Evolutionary conservation across 2,113 vertebrate genomes (phyloP).

Genomic region (Hassar affinis): DNA sequence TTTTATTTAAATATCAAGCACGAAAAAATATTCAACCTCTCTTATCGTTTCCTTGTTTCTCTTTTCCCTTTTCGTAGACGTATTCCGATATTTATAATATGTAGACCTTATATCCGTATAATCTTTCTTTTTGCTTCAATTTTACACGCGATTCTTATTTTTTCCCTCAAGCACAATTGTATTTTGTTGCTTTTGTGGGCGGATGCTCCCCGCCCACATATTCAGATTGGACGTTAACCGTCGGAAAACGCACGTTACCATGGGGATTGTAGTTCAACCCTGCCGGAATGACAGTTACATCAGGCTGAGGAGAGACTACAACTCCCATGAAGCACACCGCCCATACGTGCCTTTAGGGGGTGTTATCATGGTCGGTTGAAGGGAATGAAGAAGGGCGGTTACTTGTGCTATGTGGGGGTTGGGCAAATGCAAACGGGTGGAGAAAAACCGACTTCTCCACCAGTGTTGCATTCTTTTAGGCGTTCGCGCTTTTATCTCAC

Average conservation of each 20-base stretch:
- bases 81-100: neutral
- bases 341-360: neutral
- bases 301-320: slow-evolving; percentile 58
- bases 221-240: slow-evolving; percentile 74
- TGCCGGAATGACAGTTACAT: slow-evolving; percentile 26
- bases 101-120: neutral
- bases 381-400: slow-evolving; percentile 68
- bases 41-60: slow-evolving; percentile 55
- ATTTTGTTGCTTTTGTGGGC: slow-evolving; percentile 76
- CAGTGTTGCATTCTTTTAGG: slow-evolving; percentile 3
- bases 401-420: slow-evolving; percentile 69
- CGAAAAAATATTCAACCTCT: slow-evolving; percentile 64
- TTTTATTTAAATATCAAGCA: slow-evolving; percentile 77
- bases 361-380: slow-evolving; percentile 71
- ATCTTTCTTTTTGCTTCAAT: neutral
- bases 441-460: slow-evolving; percentile 49
- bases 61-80: slow-evolving; percentile 8
- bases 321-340: slow-evolving; percentile 60
- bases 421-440: slow-evolving; percentile 70
- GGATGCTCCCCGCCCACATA: slow-evolving; percentile 77
- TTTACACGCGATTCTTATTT: slow-evolving; percentile 33
- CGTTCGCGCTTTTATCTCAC: neutral
- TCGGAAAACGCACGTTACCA: slow-evolving; percentile 68
- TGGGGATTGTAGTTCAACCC: slow-evolving; percentile 76
- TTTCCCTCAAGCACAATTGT: slow-evolving; percentile 66